A percentile compares a stretch with the other conserved stretches of the same genome.
These are phyloP conservation scores for Carabus problematicus DNA, from an alignment of 2,888 invertebrate species.

Conservation along the genomic window DNA sequence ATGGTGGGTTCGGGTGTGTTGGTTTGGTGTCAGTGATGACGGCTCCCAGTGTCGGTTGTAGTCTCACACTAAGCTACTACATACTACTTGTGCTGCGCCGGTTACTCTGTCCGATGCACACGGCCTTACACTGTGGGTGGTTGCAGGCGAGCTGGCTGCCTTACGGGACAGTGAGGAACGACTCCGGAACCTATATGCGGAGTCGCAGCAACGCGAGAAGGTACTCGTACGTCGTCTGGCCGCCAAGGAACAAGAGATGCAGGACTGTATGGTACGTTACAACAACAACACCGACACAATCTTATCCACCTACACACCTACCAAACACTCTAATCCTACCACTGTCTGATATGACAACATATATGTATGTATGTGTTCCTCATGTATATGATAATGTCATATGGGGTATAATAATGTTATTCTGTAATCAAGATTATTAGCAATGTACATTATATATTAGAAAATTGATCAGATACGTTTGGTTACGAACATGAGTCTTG, in stretches of 20 bases:
- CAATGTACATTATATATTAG: too few species aligned
- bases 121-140: conserved; percentile 46
- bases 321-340: too few species aligned
- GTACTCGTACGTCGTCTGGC: conserved; percentile 90
- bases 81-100: conserved; percentile 43
- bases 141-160: conserved; percentile 74
- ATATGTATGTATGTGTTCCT: neutral
- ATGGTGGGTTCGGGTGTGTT: conserved; percentile 30
- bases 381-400: neutral
- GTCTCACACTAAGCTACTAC: conserved; percentile 25
- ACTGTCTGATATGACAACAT: too few species aligned
- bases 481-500: too few species aligned
- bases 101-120: conserved; percentile 44
- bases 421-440: neutral
- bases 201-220: conserved; percentile 90
- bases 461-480: too few species aligned
- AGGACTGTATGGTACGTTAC: conserved; percentile 89
- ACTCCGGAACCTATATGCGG: conserved; percentile 80
- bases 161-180: conserved; percentile 81
- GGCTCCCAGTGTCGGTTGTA: conserved; percentile 17
- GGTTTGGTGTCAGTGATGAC: conserved; percentile 21
- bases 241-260: conserved; percentile 95
- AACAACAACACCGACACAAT: conserved; percentile 42
- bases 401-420: neutral
- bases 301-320: conserved; percentile 1